Conservation (phyloP, 2,888 invertebrate species). For the Drosophila kanekoi region DNA sequence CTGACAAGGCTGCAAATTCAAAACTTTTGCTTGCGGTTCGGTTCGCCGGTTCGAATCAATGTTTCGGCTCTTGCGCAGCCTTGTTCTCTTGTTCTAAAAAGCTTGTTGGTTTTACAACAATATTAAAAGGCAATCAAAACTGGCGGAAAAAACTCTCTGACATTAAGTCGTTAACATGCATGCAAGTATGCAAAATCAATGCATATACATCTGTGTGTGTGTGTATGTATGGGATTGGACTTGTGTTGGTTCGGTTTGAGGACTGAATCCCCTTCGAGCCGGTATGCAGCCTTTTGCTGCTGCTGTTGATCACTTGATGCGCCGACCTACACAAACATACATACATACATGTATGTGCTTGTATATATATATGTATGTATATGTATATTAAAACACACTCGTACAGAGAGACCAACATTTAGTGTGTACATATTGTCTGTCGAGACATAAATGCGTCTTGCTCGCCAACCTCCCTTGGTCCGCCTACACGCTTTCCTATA, state of each 20-base stretch:
- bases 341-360: conserved; percentile 11
- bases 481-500: conserved; percentile 62
- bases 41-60: conserved; percentile 50
- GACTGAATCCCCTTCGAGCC: conserved; percentile 38
- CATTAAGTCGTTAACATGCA: conserved; percentile 12
- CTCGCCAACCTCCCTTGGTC: conserved; percentile 24
- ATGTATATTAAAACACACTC: conserved; percentile 16
- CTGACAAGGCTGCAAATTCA: conserved; percentile 57
- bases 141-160: conserved; percentile 1
- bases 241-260: conserved; percentile 26
- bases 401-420: conserved; percentile 3
- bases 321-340: conserved; percentile 29
- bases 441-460: conserved; percentile 49
- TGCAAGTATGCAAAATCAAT: background rate
- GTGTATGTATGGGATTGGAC: conserved; percentile 1
- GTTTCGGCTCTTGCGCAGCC: conserved; percentile 28
- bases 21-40: conserved; percentile 46
- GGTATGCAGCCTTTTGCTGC: conserved; percentile 31
- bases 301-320: conserved; percentile 62
- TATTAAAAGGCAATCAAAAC: conserved; percentile 19
- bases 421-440: conserved; percentile 45
- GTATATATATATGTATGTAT: conserved; percentile 2
- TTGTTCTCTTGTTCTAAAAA: conserved; percentile 6
- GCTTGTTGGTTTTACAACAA: conserved; percentile 27
- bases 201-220: background rate